These are phyloP conservation scores for Thamnophis elegans DNA, from an alignment of 2,797 vertebrate genomes.

Conservation along the genomic window DNA sequence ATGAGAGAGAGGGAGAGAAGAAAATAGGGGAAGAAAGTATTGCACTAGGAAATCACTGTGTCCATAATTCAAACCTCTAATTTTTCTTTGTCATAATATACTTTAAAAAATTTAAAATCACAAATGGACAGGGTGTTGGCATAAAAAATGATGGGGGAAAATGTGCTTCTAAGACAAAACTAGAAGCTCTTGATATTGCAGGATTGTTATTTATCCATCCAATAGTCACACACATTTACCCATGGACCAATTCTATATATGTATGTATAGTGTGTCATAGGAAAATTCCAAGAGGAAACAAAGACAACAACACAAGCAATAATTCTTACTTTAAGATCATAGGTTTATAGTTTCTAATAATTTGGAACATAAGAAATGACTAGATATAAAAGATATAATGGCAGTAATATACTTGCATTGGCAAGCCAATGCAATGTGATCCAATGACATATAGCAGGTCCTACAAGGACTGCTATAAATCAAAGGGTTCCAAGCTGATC, in stretches of 20 bases:
- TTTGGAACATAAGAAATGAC: no score
- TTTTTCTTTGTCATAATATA: conserved; percentile 53
- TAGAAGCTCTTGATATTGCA: conserved; percentile 55
- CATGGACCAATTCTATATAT: conserved; percentile 34
- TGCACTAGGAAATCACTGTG: conserved; percentile 52
- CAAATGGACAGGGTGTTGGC: conserved; percentile 57
- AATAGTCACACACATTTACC: conserved; percentile 51
- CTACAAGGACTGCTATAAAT: no score
- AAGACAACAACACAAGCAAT: no score
- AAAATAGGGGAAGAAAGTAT: neutral
- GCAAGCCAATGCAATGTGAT: no score
- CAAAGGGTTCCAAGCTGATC: no score
- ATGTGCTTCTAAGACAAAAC: conserved; percentile 18
- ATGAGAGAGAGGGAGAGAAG: neutral
- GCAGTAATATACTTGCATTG: no score
- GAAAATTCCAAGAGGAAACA: no score
- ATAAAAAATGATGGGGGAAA: conserved; percentile 41
- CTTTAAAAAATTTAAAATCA: conserved; percentile 51
- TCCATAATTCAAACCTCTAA: conserved; percentile 57
- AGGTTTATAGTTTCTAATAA: no score
- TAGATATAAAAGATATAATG: no score
- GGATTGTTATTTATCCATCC: conserved; percentile 45
- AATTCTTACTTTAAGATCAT: no score
- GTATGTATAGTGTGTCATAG: neutral
- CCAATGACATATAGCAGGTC: no score